Conservation (phyloP, 2,113 vertebrate species). For the Barbus barbus region DNA sequence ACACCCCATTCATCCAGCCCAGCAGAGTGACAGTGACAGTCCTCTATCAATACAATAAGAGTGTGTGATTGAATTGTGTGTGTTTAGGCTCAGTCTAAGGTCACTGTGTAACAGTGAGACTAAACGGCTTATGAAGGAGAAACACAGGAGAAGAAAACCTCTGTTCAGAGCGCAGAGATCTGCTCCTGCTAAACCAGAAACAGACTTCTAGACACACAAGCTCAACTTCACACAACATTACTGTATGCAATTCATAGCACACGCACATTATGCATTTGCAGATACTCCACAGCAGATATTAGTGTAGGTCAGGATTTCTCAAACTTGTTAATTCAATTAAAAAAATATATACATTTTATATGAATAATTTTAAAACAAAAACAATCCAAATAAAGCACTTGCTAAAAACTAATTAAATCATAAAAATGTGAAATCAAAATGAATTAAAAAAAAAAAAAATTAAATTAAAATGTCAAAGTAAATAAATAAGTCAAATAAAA, state of each 20-base stretch:
- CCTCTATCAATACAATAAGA: slow-evolving; percentile 31
- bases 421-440: background rate
- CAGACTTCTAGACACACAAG: background rate
- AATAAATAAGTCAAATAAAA: background rate
- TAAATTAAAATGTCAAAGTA: background rate
- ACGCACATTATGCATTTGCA: too few species aligned
- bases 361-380: background rate
- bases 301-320: background rate
- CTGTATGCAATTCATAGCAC: background rate
- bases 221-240: background rate
- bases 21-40: background rate
- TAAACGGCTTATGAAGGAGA: slow-evolving; percentile 46
- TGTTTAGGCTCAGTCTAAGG: slow-evolving; percentile 13
- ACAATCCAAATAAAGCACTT: background rate
- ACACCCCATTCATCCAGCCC: background rate
- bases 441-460: background rate
- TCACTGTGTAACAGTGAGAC: slow-evolving; percentile 21
- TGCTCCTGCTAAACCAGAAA: background rate
- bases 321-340: too few species aligned
- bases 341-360: background rate
- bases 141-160: background rate
- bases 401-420: background rate
- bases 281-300: background rate
- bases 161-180: background rate
- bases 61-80: slow-evolving; percentile 31